A percentile compares a stretch with the other conserved stretches of the same genome.
phyloP scores from a whole-genome alignment of 2,113 vertebrate genomes.

The Castor canadensis region DNA sequence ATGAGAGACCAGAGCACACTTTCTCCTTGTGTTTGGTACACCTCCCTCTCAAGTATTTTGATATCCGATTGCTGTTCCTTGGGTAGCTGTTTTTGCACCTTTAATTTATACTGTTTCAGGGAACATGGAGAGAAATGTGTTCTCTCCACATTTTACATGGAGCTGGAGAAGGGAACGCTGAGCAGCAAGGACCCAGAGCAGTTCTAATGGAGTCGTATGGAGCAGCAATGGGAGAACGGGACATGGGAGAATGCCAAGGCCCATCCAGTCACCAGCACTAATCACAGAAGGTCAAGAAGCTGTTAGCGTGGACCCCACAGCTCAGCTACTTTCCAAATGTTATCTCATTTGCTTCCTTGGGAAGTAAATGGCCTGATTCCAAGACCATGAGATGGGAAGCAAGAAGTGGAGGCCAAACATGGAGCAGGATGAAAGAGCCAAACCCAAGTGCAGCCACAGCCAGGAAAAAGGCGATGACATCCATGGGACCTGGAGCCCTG shows the following conservation, averaged over 20 bases:
- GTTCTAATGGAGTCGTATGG: not conserved
- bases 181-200: not conserved
- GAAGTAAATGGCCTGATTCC: no score
- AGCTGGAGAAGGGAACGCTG: not conserved
- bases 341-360: not conserved
- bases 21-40: not conserved
- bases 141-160: not conserved
- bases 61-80: not conserved
- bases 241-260: fast-evolving
- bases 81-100: not conserved
- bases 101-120: not conserved
- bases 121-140: not conserved
- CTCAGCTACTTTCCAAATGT: not conserved
- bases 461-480: fast-evolving
- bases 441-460: not conserved
- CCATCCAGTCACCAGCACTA: no score
- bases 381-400: not conserved
- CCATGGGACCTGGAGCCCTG: fast-evolving
- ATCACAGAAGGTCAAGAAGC: not conserved
- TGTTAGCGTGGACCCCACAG: fast-evolving
- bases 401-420: fast-evolving
- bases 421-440: not conserved
- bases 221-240: not conserved
- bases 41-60: not conserved
- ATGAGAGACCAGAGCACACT: not conserved